Base-by-base conservation (phyloP, 1,140 invertebrate genomes). In the Pteromalus puparum region DNA sequence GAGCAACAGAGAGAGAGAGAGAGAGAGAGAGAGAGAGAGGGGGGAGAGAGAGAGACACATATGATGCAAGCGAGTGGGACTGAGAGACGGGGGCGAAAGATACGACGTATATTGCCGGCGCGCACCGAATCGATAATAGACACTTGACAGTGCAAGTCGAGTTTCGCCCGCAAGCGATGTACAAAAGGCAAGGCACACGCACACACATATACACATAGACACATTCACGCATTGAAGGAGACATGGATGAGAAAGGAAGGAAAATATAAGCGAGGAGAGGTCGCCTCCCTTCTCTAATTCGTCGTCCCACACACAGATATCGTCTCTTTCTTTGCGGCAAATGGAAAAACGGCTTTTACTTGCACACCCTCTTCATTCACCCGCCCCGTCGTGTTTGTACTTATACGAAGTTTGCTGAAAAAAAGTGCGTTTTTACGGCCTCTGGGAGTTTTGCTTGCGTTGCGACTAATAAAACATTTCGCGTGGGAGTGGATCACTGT, bases 91-190 rank as follows among this genome's bases (percentile, higher is more conserved):
- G 34, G 42, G 68, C 18, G 15, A 53, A 48, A 73, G 15, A 81
- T 42, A 53, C 15, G 79, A 80, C 74, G 42, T 74, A 76, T 76
- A 48, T 72, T 76, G 46, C 18, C 5, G 13, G 7, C 48, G 30
- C 21, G 67, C 26, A 18, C 26, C 38, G 42, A 80, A 84, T 79
- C 48, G 68, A 84, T 84, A 42, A 75, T 74, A 28, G 34, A 26
- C 21, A 80, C 38, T 74, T 65, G 61, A 80, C 80, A 80, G 77
- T 73, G 28, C 42, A n/a, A 80, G n/a, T 79, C 18, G 74, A 77
- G 65, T 53, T 77, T 83, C 42, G 12, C 18, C 61, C 74, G 30
- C 24, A 53, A 70, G 65, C 24, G 46, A 78, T 65, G 24, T 76
- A 26, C 18, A 73, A 34, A 73, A 38, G 21, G 28, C 4, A 68